Evolutionary conservation across 1,140 invertebrate genomes (phyloP).

Genomic region (Dryas iulia): DNA sequence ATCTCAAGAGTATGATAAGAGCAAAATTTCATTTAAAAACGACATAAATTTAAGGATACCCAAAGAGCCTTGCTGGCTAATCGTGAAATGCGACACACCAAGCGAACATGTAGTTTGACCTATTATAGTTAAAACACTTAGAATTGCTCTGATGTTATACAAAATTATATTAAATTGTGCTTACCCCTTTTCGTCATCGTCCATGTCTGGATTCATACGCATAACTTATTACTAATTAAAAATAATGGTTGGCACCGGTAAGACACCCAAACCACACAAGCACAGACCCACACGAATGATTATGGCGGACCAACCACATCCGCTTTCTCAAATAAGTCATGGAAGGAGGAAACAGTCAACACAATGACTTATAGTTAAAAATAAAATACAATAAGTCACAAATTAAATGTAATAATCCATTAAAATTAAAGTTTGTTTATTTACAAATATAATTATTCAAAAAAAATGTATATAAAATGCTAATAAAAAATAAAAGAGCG

Average conservation of each 20-base stretch:
- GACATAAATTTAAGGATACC: conserved; percentile 26
- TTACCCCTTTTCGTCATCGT: conserved; percentile 81
- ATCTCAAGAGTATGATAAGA: conserved; percentile 31
- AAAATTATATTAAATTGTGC: conserved; percentile 53
- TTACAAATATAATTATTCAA: neutral
- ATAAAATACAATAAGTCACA: neutral
- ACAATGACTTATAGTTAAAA: neutral
- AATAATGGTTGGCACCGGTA: conserved; percentile 81
- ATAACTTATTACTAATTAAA: conserved; percentile 81
- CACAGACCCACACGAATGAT: conserved; percentile 81
- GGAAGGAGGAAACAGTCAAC: conserved; percentile 64
- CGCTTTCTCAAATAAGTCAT: conserved; percentile 75
- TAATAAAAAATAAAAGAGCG: conserved; percentile 13
- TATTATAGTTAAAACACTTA: conserved; percentile 70
- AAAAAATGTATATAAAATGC: neutral
- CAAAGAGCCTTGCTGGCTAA: conserved; percentile 59
- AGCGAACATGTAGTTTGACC: conserved; percentile 80
- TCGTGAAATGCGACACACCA: conserved; percentile 79
- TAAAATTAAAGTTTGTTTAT: conserved; percentile 12
- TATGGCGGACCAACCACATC: conserved; percentile 81
- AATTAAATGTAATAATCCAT: conserved; percentile 61
- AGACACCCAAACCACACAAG: conserved; percentile 80
- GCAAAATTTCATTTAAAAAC: conserved; percentile 11
- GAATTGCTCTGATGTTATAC: conserved; percentile 32
- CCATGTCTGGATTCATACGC: conserved; percentile 82